These are phyloP conservation scores for Microchrysa polita DNA, from an alignment of 2,888 invertebrate genomes.

Conservation along the genomic window DNA sequence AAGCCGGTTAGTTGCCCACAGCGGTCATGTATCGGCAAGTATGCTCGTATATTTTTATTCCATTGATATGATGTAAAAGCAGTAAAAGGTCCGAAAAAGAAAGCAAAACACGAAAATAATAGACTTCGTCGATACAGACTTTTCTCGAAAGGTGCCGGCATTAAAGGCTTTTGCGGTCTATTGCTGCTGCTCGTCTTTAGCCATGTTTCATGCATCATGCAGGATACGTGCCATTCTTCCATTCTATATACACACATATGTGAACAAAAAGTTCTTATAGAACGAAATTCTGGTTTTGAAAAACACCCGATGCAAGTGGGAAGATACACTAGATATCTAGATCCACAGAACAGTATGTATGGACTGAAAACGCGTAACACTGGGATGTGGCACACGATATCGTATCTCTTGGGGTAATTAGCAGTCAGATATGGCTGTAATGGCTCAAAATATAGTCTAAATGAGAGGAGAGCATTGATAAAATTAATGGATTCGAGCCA, in stretches of 20 bases:
- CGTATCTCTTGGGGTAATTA: slow-evolving; percentile 21
- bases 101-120: background rate
- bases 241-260: background rate
- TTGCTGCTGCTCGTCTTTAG: background rate
- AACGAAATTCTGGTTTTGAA: background rate
- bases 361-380: slow-evolving; percentile 14
- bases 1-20: background rate
- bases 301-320: background rate
- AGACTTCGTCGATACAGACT: background rate
- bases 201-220: too few species aligned
- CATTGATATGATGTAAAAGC: too few species aligned
- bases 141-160: background rate
- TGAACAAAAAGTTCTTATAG: background rate
- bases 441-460: background rate
- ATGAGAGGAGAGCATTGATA: background rate
- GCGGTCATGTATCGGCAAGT: background rate
- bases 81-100: background rate
- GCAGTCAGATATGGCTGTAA: slow-evolving; percentile 7
- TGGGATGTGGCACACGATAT: background rate
- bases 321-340: too few species aligned
- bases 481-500: background rate
- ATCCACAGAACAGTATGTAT: too few species aligned
- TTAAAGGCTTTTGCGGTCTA: background rate
- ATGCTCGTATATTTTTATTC: background rate
- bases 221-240: background rate